Base-by-base conservation (phyloP, 2,797 vertebrate species). In the Enteromius mattozi region DNA sequence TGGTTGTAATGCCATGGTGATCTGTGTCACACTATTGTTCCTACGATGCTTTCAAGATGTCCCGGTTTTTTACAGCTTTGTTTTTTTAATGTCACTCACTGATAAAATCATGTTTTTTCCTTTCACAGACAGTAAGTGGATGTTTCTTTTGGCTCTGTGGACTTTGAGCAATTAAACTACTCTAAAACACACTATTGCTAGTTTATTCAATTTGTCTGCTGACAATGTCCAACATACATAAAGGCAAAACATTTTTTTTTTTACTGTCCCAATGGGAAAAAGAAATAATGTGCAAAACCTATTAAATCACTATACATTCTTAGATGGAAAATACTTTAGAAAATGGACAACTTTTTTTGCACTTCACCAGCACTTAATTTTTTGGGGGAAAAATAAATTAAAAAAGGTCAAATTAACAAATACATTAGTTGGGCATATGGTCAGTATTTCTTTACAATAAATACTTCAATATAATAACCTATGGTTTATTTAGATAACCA, bases 1-100 rank as follows among this genome's bases (percentile, higher is more conserved):
- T 14, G 49, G 56, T 47, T 66, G 77, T 14, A 79, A 66, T 24
- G 33, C 14, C 47, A 16, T 21, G 61, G 24, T 27, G 14, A 65
- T 75, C 27, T 30, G 37, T 68, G 10, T n/a, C n/a, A 40, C 24
- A 37, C 30, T 66, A 66, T 81, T 61, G 68, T 68, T 83, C 59
- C 30, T 24, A 13, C 0, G 6, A 71, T 27, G 49, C 45, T 80
- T 80, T 66, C 17, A 79, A 49, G 61, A 54, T 66, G 33, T 70
- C 33, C 47, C n/a, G 56, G 30, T 70, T 69, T 68, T 81, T 71
- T 19, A 70, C 56, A 42, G 76, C 76, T 78, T 78, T 78, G 49
- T 42, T 81, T 81, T 59, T 70, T 56, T 69, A 13, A 70, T 54
- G 49, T 69, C 49, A 40, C 21, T 70, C 30, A 19, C 37, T 63